phyloP scores from a whole-genome alignment of 2,888 invertebrate genomes.

The Monochamus alternatus region DNA sequence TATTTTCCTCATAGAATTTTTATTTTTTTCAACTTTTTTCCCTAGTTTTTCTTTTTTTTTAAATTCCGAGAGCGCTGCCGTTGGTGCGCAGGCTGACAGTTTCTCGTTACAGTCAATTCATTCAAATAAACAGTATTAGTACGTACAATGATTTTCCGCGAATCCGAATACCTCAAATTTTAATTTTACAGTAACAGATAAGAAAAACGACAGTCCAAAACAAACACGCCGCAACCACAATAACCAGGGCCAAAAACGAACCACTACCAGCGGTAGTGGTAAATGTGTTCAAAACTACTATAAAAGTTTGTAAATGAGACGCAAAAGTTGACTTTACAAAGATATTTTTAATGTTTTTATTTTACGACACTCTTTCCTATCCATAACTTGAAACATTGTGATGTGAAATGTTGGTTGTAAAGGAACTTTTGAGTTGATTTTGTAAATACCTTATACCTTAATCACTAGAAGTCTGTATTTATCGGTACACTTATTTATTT shows the following conservation, averaged over 20 bases:
- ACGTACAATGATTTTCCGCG: constrained; percentile 38
- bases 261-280: constrained; percentile 56
- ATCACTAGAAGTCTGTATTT: constrained; percentile 59
- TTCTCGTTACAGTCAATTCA: constrained; percentile 37
- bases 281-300: constrained; percentile 59
- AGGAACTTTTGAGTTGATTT: constrained; percentile 55
- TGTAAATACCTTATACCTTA: constrained; percentile 59
- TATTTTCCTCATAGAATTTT: too few species aligned
- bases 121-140: constrained; percentile 44
- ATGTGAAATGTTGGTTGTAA: constrained; percentile 47
- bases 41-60: neutral
- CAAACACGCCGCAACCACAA: constrained; percentile 31
- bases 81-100: neutral
- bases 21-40: too few species aligned
- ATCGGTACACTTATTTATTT: constrained; percentile 61
- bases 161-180: constrained; percentile 30
- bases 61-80: constrained; percentile 18
- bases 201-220: constrained; percentile 38
- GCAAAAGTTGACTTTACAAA: constrained; percentile 47
- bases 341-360: constrained; percentile 35
- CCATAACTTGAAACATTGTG: constrained; percentile 28
- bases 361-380: constrained; percentile 28
- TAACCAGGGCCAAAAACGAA: constrained; percentile 58
- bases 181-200: constrained; percentile 27
- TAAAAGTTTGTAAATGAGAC: constrained; percentile 42